phyloP scores from a whole-genome alignment of 2,113 vertebrate species.

The Gymnobelideus leadbeateri region DNA sequence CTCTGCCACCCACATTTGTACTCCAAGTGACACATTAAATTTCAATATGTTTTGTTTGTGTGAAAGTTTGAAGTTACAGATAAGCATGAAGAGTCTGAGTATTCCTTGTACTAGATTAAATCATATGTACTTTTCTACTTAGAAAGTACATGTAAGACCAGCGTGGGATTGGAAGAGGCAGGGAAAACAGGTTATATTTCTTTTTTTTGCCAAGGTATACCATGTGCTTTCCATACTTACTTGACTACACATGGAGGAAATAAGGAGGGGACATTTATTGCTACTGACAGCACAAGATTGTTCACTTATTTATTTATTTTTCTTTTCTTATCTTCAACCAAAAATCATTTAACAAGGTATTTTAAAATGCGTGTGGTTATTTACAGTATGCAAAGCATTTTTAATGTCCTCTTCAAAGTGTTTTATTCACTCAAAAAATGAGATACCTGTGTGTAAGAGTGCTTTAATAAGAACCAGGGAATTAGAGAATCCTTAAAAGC shows the following conservation, averaged over 20 bases:
- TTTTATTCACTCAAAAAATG: neutral
- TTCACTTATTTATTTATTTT: constrained; percentile 25
- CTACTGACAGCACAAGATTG: neutral
- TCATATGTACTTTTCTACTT: neutral
- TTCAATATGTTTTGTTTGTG: neutral
- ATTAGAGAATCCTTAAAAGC: neutral
- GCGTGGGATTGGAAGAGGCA: accelerated
- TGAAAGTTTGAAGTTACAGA: neutral
- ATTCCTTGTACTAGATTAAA: neutral
- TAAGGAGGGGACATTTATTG: neutral
- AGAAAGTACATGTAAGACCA: neutral
- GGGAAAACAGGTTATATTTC: constrained; percentile 9
- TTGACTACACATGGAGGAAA: constrained; percentile 51
- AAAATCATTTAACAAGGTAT: neutral
- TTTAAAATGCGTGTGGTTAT: neutral
- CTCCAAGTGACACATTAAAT: constrained; percentile 27
- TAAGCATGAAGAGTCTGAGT: neutral
- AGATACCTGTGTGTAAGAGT: neutral
- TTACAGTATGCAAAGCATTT: neutral
- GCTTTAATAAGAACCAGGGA: constrained; percentile 33
- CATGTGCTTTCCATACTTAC: constrained; percentile 50
- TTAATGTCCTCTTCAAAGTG: neutral
- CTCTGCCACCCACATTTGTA: constrained; percentile 55
- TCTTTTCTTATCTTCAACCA: constrained; percentile 16
- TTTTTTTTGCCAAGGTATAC: constrained; percentile 23